Evolutionary conservation across 2,888 invertebrate genomes (phyloP).

Genomic region (Celastrina argiolus): DNA sequence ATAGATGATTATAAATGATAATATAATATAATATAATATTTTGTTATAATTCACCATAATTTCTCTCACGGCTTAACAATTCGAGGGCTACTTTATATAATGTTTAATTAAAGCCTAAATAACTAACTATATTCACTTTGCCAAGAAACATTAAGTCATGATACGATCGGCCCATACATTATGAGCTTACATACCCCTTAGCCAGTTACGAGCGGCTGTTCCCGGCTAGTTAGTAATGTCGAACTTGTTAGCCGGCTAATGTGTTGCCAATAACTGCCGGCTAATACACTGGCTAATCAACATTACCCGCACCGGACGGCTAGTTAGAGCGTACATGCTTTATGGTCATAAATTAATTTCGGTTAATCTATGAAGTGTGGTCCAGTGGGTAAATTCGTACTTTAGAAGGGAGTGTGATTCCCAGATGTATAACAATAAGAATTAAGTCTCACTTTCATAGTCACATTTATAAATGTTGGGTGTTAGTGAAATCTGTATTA

Average conservation of each 20-base stretch:
- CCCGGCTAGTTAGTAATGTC: neutral
- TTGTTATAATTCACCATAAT: too few relatives aligned
- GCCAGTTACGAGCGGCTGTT: neutral
- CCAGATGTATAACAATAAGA: too few relatives aligned
- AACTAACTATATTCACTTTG: neutral
- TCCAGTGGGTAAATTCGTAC: too few relatives aligned
- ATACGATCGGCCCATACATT: neutral
- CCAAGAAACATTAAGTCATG: neutral
- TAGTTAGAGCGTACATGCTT: neutral
- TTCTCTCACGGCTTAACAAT: too few relatives aligned
- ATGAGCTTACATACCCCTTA: neutral
- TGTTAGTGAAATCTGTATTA: too few relatives aligned
- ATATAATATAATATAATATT: too few relatives aligned
- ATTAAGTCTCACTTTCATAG: too few relatives aligned
- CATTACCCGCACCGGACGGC: constrained; percentile 7
- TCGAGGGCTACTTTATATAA: too few relatives aligned
- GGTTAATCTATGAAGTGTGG: neutral
- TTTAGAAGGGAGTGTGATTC: too few relatives aligned
- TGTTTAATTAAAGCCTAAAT: neutral
- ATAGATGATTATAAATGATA: too few relatives aligned
- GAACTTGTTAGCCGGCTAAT: constrained; percentile 16
- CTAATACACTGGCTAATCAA: constrained; percentile 17
- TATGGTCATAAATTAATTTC: constrained; percentile 1
- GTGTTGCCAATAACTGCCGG: constrained; percentile 19
- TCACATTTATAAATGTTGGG: too few relatives aligned